Evolutionary conservation across 2,888 invertebrate genomes (phyloP), one percentile per base, ranked within the genome.

Genomic region (Nezara viridula): DNA sequence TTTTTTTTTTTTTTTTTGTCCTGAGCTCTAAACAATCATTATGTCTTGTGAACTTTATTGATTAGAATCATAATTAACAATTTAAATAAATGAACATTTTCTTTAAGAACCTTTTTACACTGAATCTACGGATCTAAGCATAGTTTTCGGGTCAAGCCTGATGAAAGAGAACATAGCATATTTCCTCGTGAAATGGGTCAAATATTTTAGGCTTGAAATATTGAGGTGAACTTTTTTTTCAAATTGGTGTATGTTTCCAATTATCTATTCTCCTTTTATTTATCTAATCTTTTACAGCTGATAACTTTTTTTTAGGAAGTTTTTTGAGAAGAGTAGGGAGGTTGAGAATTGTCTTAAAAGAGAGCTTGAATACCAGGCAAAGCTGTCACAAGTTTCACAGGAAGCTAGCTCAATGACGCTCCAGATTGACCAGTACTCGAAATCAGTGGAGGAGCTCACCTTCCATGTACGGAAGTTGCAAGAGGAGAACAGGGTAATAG

Each of bases 281-380:
- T 47, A n/a, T n/a, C 21, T 47, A 21, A 47, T 37, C 12, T n/a
- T 85, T 32, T 21, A 49, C 16, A 32, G 21, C 3, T 86, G 40
- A 27, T 50, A 86, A 49, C 0, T 40, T 5, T 85, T 49, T 49
- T 88, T 73, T 50, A 88, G 88, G 49, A 73, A 88, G 47, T 88
- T 88, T 55, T 88, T 88, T 27, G 88, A 88, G 73, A 88, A 88
- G 49, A 85, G 88, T 47, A 47, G 88, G 14, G 88, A 88, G 24
- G 44, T 88, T 24, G 88, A 88, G 50, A 52, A 9, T 27, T 88
- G 52, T n/a, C 50, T 88, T 9, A 88, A 88, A 81, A 47, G 88
- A n/a, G 88, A 88, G 52, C 88, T 88, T n/a, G 88, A 88, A 10
- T 88, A 88, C 16, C 88, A 88, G 40, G 55, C 81, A 14, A 88